phyloP scores from a whole-genome alignment of 2,113 vertebrate genomes.

The Sigmodon hispidus region DNA sequence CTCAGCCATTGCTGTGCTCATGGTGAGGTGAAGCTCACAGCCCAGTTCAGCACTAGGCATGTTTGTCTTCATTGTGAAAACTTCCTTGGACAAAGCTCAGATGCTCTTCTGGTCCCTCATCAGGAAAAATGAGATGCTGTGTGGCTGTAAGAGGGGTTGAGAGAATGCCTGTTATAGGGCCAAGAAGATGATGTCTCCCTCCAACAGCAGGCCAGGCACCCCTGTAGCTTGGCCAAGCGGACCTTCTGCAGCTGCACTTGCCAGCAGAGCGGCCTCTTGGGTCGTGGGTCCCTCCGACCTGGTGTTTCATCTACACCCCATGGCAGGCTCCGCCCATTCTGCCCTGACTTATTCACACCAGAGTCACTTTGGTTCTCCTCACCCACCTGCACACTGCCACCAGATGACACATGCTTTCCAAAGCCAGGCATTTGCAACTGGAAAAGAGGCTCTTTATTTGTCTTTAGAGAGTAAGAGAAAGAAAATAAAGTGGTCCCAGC shows the following conservation, averaged over 20 bases:
- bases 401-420: not conserved
- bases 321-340: not conserved
- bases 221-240: fast-evolving
- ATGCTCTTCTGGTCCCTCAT: not conserved
- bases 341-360: not conserved
- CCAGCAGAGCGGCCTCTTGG: not conserved
- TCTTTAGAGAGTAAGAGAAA: not conserved
- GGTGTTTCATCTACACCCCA: not conserved
- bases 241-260: not conserved
- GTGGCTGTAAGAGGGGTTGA: not conserved
- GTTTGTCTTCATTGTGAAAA: not conserved
- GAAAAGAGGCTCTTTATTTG: not conserved
- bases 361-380: not conserved
- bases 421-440: not conserved
- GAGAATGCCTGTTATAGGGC: not conserved
- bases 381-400: not conserved
- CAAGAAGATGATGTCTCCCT: not conserved
- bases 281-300: not conserved
- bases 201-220: not conserved
- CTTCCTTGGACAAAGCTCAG: not conserved
- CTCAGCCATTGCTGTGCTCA: fast-evolving
- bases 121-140: not conserved
- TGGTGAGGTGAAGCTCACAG: no score
- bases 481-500: no score
- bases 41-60: not conserved